A percentile compares a stretch with the other conserved stretches of the same genome.
Evolutionary conservation across 2,797 vertebrate genomes (phyloP).

Genomic region (Mallotus villosus): DNA sequence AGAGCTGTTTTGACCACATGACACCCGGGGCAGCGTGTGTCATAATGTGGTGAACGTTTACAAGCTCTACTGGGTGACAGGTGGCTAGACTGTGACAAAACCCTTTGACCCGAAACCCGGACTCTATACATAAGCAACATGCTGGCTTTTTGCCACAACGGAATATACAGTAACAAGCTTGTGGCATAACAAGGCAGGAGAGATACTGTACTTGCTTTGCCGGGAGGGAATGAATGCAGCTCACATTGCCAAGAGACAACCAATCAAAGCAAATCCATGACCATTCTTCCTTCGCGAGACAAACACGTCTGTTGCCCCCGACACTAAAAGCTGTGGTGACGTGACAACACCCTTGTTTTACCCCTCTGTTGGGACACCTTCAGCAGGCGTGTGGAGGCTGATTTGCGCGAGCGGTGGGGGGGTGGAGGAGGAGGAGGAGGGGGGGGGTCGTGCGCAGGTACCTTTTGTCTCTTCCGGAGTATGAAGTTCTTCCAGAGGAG

Average conservation of each 20-base stretch:
- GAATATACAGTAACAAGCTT: too few relatives aligned
- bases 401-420: conserved; percentile 17
- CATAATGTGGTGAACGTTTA: conserved; percentile 63
- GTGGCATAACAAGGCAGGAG: too few relatives aligned
- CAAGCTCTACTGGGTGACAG: too few relatives aligned
- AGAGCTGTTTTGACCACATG: too few relatives aligned
- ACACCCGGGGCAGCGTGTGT: conserved; percentile 47
- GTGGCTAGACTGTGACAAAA: too few relatives aligned
- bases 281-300: conserved; percentile 38
- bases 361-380: conserved; percentile 46
- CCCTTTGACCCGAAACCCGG: too few relatives aligned
- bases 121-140: too few relatives aligned
- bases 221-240: conserved; percentile 53
- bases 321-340: conserved; percentile 35
- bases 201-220: background rate
- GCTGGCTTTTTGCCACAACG: too few relatives aligned
- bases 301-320: conserved; percentile 57
- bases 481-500: conserved; percentile 98
- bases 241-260: conserved; percentile 61
- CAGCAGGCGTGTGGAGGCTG: conserved; percentile 35
- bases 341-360: conserved; percentile 47
- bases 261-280: conserved; percentile 58
- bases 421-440: background rate
- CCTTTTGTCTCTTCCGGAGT: conserved; percentile 92
- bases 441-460: conserved; percentile 61